Evolutionary conservation across 2,797 vertebrate species (phyloP), one percentile per base, ranked within the genome.

Genomic region (Chelmon rostratus): DNA sequence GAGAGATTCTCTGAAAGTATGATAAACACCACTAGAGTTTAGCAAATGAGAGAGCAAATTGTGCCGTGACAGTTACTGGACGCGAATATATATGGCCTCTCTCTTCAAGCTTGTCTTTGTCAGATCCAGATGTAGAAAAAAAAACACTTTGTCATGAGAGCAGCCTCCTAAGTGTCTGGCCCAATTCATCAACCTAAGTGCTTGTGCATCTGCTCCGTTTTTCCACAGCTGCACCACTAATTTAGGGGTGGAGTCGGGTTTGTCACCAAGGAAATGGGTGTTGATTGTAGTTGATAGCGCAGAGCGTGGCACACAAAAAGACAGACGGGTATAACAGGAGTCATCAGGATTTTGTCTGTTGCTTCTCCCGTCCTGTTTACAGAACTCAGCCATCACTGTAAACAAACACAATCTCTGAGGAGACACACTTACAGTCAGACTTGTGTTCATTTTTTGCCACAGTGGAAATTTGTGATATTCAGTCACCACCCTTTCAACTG

Each of bases 301-400:
- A 74, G 47, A 73, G 44, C 46, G 67, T 56, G 68, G 68, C 70
- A 82, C 50, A 35, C 38, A 64, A 46, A 76, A 50, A 40, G 68
- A 64, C 67, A 74, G 53, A 53, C 31, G 54, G 35, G 84, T 71
- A 54, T 21, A 57, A 69, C 63, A 58, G 73, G 79, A 33, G 59
- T 68, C 78, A 57, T 87, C 64, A 50, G 42, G 63, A 83, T 74
- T 85, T 78, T 80, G 56, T 58, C 25, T 2, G 38, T 78, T 85
- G 74, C 57, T 69, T 76, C 72, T 83, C 79, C 74, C 68, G 75
- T 87, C 82, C 79, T 91, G 91, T 93, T 94, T 92, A 93, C 76
- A 81, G 21, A 73, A 62, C 3, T 70, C 70, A 59, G 68, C 23
- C 23, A 33, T 78, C 12, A 52, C n/a, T 86, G 73, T 92, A 93